These are phyloP conservation scores for Ovibos moschatus DNA, from an alignment of 2,113 vertebrate genomes.

Conservation along the genomic window DNA sequence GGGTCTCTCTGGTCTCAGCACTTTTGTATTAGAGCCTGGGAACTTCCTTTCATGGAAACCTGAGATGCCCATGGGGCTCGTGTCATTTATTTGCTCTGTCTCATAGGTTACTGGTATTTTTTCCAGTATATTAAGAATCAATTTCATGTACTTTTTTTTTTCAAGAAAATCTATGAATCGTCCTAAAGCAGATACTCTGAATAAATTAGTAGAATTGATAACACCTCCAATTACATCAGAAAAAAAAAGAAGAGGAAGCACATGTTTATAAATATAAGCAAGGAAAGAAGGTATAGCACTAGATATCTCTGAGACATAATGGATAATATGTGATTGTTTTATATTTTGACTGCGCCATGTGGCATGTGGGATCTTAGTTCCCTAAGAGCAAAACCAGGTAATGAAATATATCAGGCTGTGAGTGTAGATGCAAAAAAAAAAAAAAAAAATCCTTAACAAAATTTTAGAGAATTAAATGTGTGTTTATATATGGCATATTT, in stretches of 20 bases:
- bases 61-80: not conserved
- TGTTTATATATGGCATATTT: not conserved
- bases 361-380: not conserved
- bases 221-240: not conserved
- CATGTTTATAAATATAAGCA: not conserved
- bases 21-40: not conserved
- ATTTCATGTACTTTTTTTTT: not conserved
- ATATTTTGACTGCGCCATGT: rapidly evolving
- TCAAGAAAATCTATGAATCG: not conserved
- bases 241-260: not conserved
- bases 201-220: not conserved
- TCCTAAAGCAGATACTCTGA: not conserved
- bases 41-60: not conserved
- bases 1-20: not conserved
- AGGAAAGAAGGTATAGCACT: not conserved
- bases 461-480: not conserved
- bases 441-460: not conserved
- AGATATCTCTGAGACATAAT: not conserved
- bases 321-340: not conserved
- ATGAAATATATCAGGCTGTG: not conserved
- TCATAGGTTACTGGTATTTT: not conserved
- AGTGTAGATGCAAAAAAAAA: not conserved
- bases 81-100: not conserved
- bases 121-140: not conserved
- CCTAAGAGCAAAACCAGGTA: not conserved